phyloP scores from a whole-genome alignment of 1,140 invertebrate species.

The Anastrepha obliqua region DNA sequence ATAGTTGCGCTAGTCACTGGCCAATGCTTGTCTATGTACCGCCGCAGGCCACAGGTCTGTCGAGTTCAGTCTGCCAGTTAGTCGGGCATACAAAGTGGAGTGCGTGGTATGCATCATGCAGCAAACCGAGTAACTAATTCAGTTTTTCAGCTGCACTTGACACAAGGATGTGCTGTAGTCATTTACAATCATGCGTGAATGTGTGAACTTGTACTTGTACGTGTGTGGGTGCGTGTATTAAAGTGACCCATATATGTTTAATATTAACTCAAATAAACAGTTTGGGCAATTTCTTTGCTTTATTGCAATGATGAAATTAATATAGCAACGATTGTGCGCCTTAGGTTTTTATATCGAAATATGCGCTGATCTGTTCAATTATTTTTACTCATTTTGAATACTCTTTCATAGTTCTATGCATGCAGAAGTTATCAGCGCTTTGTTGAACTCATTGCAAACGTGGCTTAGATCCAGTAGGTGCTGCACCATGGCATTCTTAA shows the following conservation, averaged over 20 bases:
- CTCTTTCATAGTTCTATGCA: too few relatives aligned
- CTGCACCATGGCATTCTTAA: too few relatives aligned
- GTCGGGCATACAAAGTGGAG: conserved; percentile 23
- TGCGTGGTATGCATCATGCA: conserved; percentile 19
- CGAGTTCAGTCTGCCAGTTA: conserved; percentile 36
- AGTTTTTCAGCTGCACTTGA: conserved; percentile 33
- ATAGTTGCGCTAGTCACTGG: neutral
- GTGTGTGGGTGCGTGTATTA: neutral
- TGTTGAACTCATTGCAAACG: too few relatives aligned
- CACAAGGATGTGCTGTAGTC: conserved; percentile 12
- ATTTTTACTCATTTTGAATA: too few relatives aligned
- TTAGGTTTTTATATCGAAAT: too few relatives aligned
- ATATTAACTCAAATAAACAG: too few relatives aligned
- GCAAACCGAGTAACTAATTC: conserved; percentile 48
- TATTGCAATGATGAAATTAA: too few relatives aligned
- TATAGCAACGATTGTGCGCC: too few relatives aligned
- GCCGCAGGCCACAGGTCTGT: conserved; percentile 48
- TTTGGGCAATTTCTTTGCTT: too few relatives aligned
- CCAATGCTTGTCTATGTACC: conserved; percentile 31
- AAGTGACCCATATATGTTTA: neutral
- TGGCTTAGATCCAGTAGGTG: too few relatives aligned
- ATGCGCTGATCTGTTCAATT: too few relatives aligned
- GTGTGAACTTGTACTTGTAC: neutral
- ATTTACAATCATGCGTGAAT: conserved; percentile 7
- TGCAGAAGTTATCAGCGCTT: too few relatives aligned